Percentiles rank a stretch among this genome's conserved stretches.
Evolutionary conservation across 2,113 vertebrate species (phyloP).

Genomic region (Grammomys dolichurus): DNA sequence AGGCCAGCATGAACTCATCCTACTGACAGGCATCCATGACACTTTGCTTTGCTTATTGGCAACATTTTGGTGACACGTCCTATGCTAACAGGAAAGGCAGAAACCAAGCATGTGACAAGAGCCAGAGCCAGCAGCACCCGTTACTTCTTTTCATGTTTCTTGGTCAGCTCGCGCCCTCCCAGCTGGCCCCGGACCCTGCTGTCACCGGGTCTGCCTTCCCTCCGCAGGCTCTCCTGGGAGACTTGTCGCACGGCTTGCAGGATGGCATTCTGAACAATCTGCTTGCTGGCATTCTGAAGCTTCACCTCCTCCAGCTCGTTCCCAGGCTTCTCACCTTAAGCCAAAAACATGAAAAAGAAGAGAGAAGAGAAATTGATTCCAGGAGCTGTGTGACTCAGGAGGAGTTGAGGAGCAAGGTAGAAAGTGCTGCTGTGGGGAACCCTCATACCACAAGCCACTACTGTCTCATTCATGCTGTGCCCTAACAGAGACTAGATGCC

Average conservation of each 20-base stretch:
- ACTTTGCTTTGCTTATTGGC: constrained; percentile 84
- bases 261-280: constrained; percentile 90
- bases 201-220: constrained; percentile 66
- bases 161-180: constrained; percentile 81
- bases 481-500: neutral
- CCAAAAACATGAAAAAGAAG: constrained; percentile 27
- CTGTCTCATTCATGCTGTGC: neutral
- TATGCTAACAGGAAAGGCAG: constrained; percentile 83
- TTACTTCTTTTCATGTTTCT: constrained; percentile 89
- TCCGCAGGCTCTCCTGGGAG: constrained; percentile 85
- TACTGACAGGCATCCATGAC: constrained; percentile 77
- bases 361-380: constrained; percentile 1
- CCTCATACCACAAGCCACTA: rapidly evolving
- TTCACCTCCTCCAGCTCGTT: constrained; percentile 87
- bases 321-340: constrained; percentile 87
- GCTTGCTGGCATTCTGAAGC: constrained; percentile 88
- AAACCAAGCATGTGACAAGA: constrained; percentile 43
- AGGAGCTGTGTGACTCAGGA: neutral
- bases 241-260: constrained; percentile 89
- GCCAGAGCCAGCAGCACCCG: neutral
- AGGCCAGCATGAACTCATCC: constrained; percentile 73
- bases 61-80: constrained; percentile 74
- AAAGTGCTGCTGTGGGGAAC: no score
- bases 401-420: neutral
- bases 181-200: constrained; percentile 64